Evolutionary conservation across 2,113 vertebrate species (phyloP).

Genomic region (Holacanthus passer): DNA sequence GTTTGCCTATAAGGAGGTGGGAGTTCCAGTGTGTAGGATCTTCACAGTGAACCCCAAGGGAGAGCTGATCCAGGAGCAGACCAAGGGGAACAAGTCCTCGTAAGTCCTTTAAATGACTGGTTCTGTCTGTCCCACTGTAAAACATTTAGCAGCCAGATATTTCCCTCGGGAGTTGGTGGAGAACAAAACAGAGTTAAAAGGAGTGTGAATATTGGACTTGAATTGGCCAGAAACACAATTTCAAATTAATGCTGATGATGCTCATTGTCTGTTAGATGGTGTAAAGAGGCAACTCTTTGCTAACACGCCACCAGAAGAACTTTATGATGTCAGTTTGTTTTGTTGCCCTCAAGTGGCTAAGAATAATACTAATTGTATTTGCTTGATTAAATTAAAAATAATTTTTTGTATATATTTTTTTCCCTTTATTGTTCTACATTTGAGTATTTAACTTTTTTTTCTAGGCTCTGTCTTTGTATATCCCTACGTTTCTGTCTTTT

Average conservation of each 20-base stretch:
- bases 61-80: conserved; percentile 97
- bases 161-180: not conserved
- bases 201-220: not conserved
- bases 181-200: not conserved
- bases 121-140: too few relatives aligned
- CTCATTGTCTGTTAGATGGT: not conserved
- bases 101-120: conserved; percentile 84
- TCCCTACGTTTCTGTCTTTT: not conserved
- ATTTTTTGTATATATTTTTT: too few relatives aligned
- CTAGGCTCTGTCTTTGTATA: not conserved
- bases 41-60: conserved; percentile 99
- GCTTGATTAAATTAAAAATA: too few relatives aligned
- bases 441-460: not conserved
- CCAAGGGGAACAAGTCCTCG: conserved; percentile 98
- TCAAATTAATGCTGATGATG: not conserved
- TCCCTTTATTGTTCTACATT: not conserved
- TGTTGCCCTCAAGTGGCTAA: not conserved
- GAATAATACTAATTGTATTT: too few relatives aligned
- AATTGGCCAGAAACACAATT: not conserved
- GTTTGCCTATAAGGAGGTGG: conserved; percentile 96
- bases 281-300: not conserved
- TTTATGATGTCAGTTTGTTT: not conserved
- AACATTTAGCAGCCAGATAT: not conserved
- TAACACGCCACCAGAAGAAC: not conserved
- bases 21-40: conserved; percentile 94